Conservation (phyloP, 2,113 vertebrate species). For the Dermatemys mawii region DNA sequence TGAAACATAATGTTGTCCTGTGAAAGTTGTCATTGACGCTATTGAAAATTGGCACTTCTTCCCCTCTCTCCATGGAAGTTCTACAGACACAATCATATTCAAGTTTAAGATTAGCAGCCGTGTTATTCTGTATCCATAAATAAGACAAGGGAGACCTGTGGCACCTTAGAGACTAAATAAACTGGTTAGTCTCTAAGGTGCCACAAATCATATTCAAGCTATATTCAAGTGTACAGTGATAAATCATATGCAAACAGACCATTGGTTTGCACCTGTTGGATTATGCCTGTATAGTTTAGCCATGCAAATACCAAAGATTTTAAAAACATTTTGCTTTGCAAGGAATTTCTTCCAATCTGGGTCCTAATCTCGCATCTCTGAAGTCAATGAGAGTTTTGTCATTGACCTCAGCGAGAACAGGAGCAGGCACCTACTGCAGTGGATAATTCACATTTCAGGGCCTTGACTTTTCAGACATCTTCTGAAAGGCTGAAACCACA, state of each 20-base stretch:
- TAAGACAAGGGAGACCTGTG: no score
- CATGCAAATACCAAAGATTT: background rate
- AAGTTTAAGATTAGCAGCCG: no score
- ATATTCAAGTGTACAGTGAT: background rate
- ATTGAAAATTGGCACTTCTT: background rate
- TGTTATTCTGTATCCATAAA: no score
- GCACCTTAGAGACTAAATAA: no score
- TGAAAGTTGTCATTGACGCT: background rate
- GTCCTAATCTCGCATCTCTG: background rate
- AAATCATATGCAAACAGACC: background rate
- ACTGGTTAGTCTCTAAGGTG: no score
- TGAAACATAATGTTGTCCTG: background rate
- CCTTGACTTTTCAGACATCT: background rate
- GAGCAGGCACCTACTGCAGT: background rate
- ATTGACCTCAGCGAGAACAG: background rate
- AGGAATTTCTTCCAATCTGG: background rate
- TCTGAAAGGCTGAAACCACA: background rate
- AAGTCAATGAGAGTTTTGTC: background rate
- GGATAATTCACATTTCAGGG: rapidly evolving
- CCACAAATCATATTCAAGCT: no score
- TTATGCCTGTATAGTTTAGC: background rate
- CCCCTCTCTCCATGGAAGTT: background rate
- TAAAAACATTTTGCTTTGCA: background rate
- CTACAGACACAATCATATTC: background rate
- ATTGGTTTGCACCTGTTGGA: background rate